Conservation (phyloP, 1,140 invertebrate genomes). For the Drosophila busckii region DNA sequence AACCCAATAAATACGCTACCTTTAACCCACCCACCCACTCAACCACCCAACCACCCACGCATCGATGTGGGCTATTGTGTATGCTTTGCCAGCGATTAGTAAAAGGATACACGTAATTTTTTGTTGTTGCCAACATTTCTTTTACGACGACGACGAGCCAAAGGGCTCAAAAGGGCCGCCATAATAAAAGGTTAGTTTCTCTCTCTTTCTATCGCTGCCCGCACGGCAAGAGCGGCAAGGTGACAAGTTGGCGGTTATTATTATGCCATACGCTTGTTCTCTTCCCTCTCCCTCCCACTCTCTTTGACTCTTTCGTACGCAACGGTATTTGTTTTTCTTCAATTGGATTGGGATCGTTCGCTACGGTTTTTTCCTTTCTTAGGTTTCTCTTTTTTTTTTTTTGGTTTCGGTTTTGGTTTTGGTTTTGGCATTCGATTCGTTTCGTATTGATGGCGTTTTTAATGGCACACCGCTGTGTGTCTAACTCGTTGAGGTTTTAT, state of each 20-base stretch:
- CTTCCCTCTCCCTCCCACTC: not conserved
- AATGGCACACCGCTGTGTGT: slow-evolving; percentile 57
- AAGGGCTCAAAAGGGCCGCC: too few relatives aligned
- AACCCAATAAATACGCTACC: too few relatives aligned
- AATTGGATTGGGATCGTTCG: slow-evolving; percentile 57
- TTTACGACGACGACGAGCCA: too few relatives aligned
- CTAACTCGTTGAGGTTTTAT: slow-evolving; percentile 45
- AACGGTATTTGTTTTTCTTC: slow-evolving; percentile 18
- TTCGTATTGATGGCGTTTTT: slow-evolving; percentile 66
- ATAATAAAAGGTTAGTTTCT: slow-evolving; percentile 47
- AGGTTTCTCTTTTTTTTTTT: slow-evolving; percentile 20
- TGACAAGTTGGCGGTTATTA: slow-evolving; percentile 73
- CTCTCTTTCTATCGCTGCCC: too few relatives aligned
- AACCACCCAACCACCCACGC: slow-evolving; percentile 11
- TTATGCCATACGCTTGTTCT: slow-evolving; percentile 49
- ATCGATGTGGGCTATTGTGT: too few relatives aligned
- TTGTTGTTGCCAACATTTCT: slow-evolving; percentile 33
- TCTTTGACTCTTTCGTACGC: not conserved
- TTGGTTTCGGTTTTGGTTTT: slow-evolving; percentile 4
- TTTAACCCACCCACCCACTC: not conserved
- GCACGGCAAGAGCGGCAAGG: slow-evolving; percentile 35
- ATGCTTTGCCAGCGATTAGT: too few relatives aligned
- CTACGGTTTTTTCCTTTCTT: slow-evolving; percentile 31
- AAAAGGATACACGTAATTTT: slow-evolving; percentile 76
- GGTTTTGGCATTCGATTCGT: slow-evolving; percentile 25